Evolutionary conservation across 1,140 invertebrate species (phyloP), one percentile per base, ranked within the genome.

Genomic region (Rhopalosiphum maidis): DNA sequence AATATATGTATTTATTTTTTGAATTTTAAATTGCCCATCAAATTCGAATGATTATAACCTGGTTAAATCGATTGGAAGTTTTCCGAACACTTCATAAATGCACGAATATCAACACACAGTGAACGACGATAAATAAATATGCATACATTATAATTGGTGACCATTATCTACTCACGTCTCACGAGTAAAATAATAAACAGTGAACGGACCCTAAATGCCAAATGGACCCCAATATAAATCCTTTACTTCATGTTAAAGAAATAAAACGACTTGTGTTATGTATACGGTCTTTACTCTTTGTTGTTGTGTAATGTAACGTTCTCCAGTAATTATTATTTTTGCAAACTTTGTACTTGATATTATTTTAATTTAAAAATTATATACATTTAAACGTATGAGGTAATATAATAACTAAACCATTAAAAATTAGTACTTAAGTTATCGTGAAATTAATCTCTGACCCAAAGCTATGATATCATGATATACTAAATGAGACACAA

Each of bases 381-480:
- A 46, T 86, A n/a, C 43, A 86, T 86, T 30, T 86, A 18, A 46
- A 46, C 30, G 23, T 43, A 86, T n/a, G 11, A 30, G 43, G 25
- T 86, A 86, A n/a, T 86, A n/a, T 86, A 6, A 86, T 46, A 86
- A 46, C 30, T 86, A 2, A 46, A 30, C 46, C 15, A 86, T 46
- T 46, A 86, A 86, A 43, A 51, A 87, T n/a, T 48, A 88, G 43
- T 46, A 30, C 48, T 88, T 21, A 88, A 48, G 23, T n/a, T 30
- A 35, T 18, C 46, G 21, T 88, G 86, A 51, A 88, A 88, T 88
- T 88, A 88, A 51, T 88, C 86, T n/a, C 30, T n/a, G 60, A 77
- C n/a, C 60, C n/a, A 77, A n/a, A 18, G 15, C 41, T n/a, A 77
- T 11, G 18, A n/a, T n/a, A n/a, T 5, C 30, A n/a, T 77, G 18